Base-by-base conservation (phyloP, 2,797 vertebrate genomes). In the Macrochelys suwanniensis region DNA sequence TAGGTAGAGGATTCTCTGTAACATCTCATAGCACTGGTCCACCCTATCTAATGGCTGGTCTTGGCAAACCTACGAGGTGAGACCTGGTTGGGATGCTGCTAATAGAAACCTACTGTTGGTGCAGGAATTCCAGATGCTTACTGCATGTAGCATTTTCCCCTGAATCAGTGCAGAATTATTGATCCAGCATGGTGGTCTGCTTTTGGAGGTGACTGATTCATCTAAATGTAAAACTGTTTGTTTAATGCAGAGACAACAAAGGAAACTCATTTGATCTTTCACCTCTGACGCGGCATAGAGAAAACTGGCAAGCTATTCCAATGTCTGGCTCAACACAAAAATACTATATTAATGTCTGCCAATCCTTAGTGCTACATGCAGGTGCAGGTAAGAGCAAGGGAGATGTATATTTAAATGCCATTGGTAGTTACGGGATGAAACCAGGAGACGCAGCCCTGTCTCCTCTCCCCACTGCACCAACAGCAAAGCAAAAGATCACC, bases 271-370 rank as follows among this genome's bases (percentile, higher is more conserved):
- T 99, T 19, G 99, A 99, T 97, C 98, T 99, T 59, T 99, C 99
- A 0, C 89, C 99, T 80, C 97, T 99, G 96, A 98, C 99, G 1
- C 89, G 98, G 94, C 98, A 99, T 80, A 98, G 98, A 42, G 94
- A 97, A 47, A 99, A 99, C 95, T 99, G 99, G 99, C 98, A 99
- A 80, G 99, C 98, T 2, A 96, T 98, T 85, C 77, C 97, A 5
- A 26, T 97, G 1, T 97, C 98, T 0, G 95, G 96, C 19, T 92
- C 98, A 95, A 92, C 95, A 0, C 85, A 97, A 23, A 98, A 98
- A 78, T 99, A 98, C 96, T 99, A 99, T 94, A 99, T 99, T 96
- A 99, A 99, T 1, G 98, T 99, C 49, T 99, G 99, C 98, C 99
- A 98, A 97, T 98, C 99, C 3, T 97, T 99, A 93, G 98, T 99